Evolutionary conservation across 2,113 vertebrate species (phyloP), one percentile per base, ranked within the genome.

Genomic region (Platycercus adscitus): DNA sequence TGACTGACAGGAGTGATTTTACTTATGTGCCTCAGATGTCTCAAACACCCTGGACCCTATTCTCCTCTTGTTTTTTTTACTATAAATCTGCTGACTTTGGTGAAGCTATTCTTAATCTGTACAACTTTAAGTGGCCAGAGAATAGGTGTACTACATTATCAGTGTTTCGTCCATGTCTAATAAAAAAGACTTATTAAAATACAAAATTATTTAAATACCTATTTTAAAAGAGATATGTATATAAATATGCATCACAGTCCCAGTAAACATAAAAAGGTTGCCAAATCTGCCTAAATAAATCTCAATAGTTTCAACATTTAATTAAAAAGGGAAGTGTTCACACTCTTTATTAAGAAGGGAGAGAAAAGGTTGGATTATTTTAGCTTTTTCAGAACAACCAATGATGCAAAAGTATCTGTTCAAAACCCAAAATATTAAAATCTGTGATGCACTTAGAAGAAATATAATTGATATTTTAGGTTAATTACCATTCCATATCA

Each of bases 381-480:
- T 90, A 52, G 14, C 17, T 23, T 81, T 78, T 93, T 90, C 50
- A 58, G 43, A 93, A 89, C 29, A 88, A 39, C 11, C 46, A 69
- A 52, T 81, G 52, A 63, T 80, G 47, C 20, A 80, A 53, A 73
- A 81, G 8, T 82, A 43, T 85, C 17, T 58, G 7, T 64, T 92
- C 9, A 65, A 70, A 82, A 72, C 26, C 5, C 19, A 90, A 93
- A 96, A 92, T 86, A 84, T 53, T 88, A 91, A 97, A 80, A 93
- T 91, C 73, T 93, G 53, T 83, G 68, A 88, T 93, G 18, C 37
- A 87, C 71, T 93, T 88, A 65, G 31, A 92, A 55, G 37, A 94
- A 88, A 68, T 65, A 10, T 33, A 88, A 81, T 86, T 91, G 76
- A 43, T 90, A 91, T 92, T 90, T 95, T 68, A 50, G 3, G 24